Base-by-base conservation (phyloP, 2,888 invertebrate genomes). In the Fabriciana adippe region DNA sequence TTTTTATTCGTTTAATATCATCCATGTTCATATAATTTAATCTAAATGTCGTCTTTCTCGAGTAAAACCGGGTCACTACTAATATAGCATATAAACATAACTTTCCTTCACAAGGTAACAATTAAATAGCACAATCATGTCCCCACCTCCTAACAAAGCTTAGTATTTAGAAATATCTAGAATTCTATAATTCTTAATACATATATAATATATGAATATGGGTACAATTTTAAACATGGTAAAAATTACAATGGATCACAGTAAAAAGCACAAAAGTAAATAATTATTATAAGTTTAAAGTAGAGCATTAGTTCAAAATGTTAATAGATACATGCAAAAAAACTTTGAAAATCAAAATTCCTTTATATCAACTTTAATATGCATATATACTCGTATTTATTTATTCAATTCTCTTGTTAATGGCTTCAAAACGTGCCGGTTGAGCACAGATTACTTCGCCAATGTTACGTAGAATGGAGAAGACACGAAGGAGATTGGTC, bases 91-190 rank as follows among this genome's bases (percentile, higher is more conserved):
- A 51, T 48, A 53, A 50, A 21, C 55, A 53, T 66, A 82, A 84
- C 82, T 82, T 84, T 87, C 86, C 88, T 90, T 90, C 89, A 89
- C 90, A 67, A 67, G 66, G 55, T 68, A 68, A 67, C 65, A 55
- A 31, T 54, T 54, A 64, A 81, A 84, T 89, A 88, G 92, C 92
- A 91, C 92, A 89, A 85, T 89, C 90, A 88, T 82, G 16, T 61
- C 77, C 83, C 88, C 78, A 80, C 83, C 79, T 84, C 87, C 85
- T 88, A 89, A 88, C 86, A 81, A 81, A 82, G 89, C 89, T 88
- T 76, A 64, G 73, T 72, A 55, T 70, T 66, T 72, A 74, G 73
- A 70, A 71, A 71, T 59, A 62, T 65, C 74, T 84, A 41, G 60
- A 60, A 8, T 48, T 16, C 48, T 61, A 41, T 61, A 55, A 41